Conservation (phyloP, 2,797 vertebrate genomes). For the Arremon brunneinucha region DNA sequence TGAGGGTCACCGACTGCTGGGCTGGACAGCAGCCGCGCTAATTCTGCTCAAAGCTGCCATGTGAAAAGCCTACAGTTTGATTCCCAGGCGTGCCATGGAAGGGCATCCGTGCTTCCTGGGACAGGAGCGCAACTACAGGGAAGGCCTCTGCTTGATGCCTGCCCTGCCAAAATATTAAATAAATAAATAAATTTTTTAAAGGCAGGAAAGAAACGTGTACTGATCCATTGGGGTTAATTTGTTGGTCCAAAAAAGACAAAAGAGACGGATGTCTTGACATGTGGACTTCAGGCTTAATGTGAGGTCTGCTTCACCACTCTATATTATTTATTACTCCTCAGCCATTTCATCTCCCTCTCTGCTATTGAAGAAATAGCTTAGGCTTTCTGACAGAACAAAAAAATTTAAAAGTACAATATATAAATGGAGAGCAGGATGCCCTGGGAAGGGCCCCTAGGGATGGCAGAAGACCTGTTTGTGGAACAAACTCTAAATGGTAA, state of each 20-base stretch:
- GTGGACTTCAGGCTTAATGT: neutral
- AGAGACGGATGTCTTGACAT: neutral
- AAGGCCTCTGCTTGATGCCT: neutral
- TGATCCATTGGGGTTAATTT: neutral
- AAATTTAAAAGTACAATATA: neutral
- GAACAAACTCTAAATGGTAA: neutral
- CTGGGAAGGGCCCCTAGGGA: neutral
- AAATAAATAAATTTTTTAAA: neutral
- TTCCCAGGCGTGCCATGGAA: neutral
- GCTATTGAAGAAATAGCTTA: neutral
- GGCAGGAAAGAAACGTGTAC: neutral
- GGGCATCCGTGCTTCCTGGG: neutral
- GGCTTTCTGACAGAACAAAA: neutral
- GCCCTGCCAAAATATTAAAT: neutral
- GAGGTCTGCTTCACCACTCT: neutral
- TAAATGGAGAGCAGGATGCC: neutral
- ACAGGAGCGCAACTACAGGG: neutral
- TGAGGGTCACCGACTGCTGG: neutral
- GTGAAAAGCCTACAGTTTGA: neutral
- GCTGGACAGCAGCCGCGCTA: neutral
- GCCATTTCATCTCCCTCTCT: neutral
- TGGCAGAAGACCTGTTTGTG: neutral
- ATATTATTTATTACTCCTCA: neutral
- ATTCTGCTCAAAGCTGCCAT: neutral
- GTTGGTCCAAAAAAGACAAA: neutral